These are phyloP conservation scores for Solea solea DNA, from an alignment of 2,113 vertebrate species.

Conservation along the genomic window DNA sequence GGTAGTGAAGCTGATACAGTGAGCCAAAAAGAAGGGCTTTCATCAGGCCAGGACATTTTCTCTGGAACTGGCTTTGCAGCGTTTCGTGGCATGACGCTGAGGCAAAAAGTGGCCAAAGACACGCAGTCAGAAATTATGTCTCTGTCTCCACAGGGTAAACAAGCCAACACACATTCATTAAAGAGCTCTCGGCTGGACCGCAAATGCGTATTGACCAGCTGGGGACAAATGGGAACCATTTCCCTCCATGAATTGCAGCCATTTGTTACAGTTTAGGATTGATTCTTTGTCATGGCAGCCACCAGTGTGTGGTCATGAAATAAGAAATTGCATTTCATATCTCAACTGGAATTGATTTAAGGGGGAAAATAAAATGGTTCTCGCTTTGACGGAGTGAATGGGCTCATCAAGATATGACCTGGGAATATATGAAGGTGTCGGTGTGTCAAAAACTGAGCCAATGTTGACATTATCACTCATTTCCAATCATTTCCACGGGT, in stretches of 20 bases:
- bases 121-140: slow-evolving; percentile 63
- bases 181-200: slow-evolving; percentile 64
- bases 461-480: slow-evolving; percentile 8
- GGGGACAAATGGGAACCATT: slow-evolving; percentile 74
- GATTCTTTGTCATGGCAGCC: slow-evolving; percentile 76
- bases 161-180: slow-evolving; percentile 76
- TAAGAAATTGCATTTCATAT: slow-evolving; percentile 65
- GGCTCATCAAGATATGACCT: slow-evolving; percentile 35
- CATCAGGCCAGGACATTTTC: slow-evolving; percentile 58
- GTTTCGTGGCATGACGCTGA: slow-evolving; percentile 54
- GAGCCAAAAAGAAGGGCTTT: slow-evolving; percentile 53
- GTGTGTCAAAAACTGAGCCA: slow-evolving; percentile 7
- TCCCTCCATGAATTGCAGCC: slow-evolving; percentile 71
- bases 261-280: slow-evolving; percentile 80
- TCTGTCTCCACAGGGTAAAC: slow-evolving; percentile 69
- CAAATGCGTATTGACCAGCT: slow-evolving; percentile 77
- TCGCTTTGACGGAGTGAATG: slow-evolving; percentile 56
- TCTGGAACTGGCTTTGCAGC: slow-evolving; percentile 56
- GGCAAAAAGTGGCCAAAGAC: slow-evolving; percentile 60
- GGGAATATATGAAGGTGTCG: slow-evolving; percentile 16
- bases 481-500: slow-evolving; percentile 9
- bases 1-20: slow-evolving; percentile 25
- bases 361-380: slow-evolving; percentile 34
- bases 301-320: slow-evolving; percentile 59
- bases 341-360: slow-evolving; percentile 68